These are phyloP conservation scores for Gerosis bhagava DNA, from an alignment of 2,888 invertebrate genomes.

Conservation along the genomic window DNA sequence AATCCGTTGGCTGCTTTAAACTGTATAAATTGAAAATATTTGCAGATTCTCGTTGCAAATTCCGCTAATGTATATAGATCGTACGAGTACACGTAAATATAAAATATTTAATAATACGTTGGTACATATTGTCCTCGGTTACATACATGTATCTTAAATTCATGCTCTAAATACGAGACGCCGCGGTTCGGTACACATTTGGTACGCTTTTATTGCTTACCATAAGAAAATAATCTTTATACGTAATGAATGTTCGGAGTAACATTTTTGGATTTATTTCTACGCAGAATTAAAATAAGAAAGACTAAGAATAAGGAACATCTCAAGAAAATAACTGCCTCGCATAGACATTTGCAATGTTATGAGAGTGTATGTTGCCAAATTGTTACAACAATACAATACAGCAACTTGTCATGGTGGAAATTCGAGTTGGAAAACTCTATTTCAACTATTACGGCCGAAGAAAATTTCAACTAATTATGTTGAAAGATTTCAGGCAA, in stretches of 20 bases:
- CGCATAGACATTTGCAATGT: slow-evolving; percentile 13
- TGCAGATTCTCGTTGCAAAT: too few species aligned
- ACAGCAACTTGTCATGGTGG: slow-evolving; percentile 8
- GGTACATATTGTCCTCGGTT: slow-evolving; percentile 42
- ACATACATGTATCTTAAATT: slow-evolving; percentile 61
- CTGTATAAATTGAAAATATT: slow-evolving; percentile 16
- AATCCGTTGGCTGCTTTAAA: slow-evolving; percentile 18
- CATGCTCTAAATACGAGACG: slow-evolving; percentile 59
- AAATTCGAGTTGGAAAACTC: slow-evolving; percentile 1
- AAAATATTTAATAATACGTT: too few species aligned
- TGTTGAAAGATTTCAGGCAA: slow-evolving; percentile 20
- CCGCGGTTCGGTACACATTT: slow-evolving; percentile 48
- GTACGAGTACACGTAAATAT: too few species aligned
- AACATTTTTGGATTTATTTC: slow-evolving; percentile 1
- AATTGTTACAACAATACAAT: slow-evolving; percentile 16
- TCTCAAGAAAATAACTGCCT: slow-evolving; percentile 21
- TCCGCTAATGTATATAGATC: too few species aligned
- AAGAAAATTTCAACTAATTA: slow-evolving; percentile 17
- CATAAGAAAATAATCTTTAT: slow-evolving; percentile 56
- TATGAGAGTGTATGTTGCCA: slow-evolving; percentile 18
- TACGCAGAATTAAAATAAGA: slow-evolving; percentile 4
- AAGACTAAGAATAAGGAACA: too few species aligned
- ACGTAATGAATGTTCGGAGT: slow-evolving; percentile 8
- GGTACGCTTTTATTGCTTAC: slow-evolving; percentile 57
- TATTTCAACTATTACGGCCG: too few species aligned